Percentiles rank a stretch among this genome's conserved stretches.
Conservation (phyloP, 2,113 vertebrate species). For the Protomyctophum bolini region DNA sequence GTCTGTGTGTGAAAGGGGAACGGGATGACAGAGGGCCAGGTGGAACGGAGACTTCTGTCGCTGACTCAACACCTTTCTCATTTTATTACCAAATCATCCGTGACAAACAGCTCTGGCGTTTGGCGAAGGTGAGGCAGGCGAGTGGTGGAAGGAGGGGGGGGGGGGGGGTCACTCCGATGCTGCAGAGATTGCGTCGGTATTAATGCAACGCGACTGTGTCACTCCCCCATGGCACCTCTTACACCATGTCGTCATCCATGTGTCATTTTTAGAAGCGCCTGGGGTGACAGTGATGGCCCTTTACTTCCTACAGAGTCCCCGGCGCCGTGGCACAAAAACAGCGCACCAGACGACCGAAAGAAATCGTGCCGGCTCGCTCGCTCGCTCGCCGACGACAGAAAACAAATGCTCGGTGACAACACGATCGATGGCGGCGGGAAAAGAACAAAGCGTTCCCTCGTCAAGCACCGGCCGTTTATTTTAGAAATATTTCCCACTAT, state of each 20-base stretch:
- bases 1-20: conserved; percentile 54
- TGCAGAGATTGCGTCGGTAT: conserved; percentile 56
- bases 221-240: conserved; percentile 61
- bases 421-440: conserved; percentile 61
- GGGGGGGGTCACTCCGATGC: conserved; percentile 59
- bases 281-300: conserved; percentile 65
- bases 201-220: conserved; percentile 67
- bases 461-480: conserved; percentile 44
- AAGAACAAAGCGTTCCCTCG: conserved; percentile 57
- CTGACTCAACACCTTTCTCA: conserved; percentile 75
- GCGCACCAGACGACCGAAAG: conserved; percentile 14
- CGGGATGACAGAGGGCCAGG: conserved; percentile 65
- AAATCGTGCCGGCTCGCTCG: conserved; percentile 58
- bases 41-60: conserved; percentile 65
- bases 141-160: conserved; percentile 47
- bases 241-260: conserved; percentile 62
- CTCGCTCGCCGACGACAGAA: conserved; percentile 39
- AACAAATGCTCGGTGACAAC: conserved; percentile 65
- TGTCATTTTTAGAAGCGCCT: conserved; percentile 58
- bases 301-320: conserved; percentile 46
- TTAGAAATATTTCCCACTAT: conserved; percentile 30
- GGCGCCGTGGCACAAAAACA: conserved; percentile 40
- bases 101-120: conserved; percentile 76
- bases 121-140: conserved; percentile 65
- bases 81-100: conserved; percentile 82